Evolutionary conservation across 2,797 vertebrate genomes (phyloP).

Genomic region (Xenentodon cancila): DNA sequence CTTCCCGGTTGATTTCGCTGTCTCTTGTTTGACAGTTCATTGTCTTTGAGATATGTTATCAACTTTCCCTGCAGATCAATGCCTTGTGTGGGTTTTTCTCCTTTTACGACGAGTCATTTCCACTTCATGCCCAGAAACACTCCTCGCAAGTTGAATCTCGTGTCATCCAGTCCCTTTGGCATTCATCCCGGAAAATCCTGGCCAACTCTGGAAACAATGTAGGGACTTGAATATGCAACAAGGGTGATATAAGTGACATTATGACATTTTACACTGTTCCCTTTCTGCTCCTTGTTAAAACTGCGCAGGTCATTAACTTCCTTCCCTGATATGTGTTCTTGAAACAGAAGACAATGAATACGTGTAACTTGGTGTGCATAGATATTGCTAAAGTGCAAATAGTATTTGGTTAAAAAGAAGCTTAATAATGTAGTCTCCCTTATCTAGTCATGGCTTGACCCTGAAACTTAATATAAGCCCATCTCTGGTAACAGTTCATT

Average conservation of each 20-base stretch:
- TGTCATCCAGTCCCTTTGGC: constrained; percentile 6
- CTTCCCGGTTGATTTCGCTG: constrained; percentile 28
- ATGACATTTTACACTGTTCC: constrained; percentile 18
- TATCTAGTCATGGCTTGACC: constrained; percentile 39
- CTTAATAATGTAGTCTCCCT: constrained; percentile 55
- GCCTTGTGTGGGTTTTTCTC: constrained; percentile 26
- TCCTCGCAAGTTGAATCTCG: constrained; percentile 1
- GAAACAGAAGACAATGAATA: constrained; percentile 46
- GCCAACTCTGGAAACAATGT: background rate
- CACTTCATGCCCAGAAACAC: constrained; percentile 19
- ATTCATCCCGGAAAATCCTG: constrained; percentile 12
- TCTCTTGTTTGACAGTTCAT: constrained; percentile 30
- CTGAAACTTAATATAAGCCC: constrained; percentile 9
- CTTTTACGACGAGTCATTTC: background rate
- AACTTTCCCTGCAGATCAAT: constrained; percentile 41
- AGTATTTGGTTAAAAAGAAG: constrained; percentile 67
- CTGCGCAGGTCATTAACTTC: constrained; percentile 33
- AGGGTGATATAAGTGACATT: constrained; percentile 42
- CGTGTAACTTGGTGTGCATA: constrained; percentile 70
- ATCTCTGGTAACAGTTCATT: constrained; percentile 14
- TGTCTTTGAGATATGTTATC: constrained; percentile 39
- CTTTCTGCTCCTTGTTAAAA: constrained; percentile 10
- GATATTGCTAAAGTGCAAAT: constrained; percentile 79
- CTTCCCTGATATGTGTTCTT: constrained; percentile 43
- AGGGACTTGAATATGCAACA: constrained; percentile 12